Conservation (phyloP, 2,113 vertebrate species). For the Ictidomys tridecemlineatus region DNA sequence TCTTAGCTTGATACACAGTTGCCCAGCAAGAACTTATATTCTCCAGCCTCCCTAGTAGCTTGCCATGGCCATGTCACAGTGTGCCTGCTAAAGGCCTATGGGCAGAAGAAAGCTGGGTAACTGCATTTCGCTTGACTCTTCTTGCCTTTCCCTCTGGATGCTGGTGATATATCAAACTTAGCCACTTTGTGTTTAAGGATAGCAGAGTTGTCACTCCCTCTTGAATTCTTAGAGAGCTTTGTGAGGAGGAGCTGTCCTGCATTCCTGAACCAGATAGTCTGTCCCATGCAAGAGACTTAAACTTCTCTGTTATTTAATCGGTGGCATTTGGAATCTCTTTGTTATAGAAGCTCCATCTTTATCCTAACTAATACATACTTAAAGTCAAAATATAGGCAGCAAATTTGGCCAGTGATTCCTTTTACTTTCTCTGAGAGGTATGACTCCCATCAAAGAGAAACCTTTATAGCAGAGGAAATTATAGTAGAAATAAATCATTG, state of each 20-base stretch:
- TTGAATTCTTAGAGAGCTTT: neutral
- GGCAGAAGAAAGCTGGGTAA: neutral
- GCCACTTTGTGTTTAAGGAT: neutral
- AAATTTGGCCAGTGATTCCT: neutral
- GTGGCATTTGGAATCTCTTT: neutral
- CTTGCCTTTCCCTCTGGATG: neutral
- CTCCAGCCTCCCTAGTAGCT: neutral
- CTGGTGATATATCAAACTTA: neutral
- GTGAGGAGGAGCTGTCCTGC: neutral
- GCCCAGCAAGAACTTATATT: neutral
- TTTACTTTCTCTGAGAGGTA: constrained; percentile 17
- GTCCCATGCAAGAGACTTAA: neutral
- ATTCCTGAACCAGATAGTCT: neutral
- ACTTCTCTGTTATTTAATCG: neutral
- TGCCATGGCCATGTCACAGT: neutral
- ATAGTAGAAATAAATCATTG: neutral
- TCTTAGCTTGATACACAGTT: neutral
- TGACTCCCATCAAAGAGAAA: neutral
- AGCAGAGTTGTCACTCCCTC: neutral
- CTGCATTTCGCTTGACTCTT: neutral
- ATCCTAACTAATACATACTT: neutral
- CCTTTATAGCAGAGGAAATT: neutral
- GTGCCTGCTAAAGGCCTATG: neutral
- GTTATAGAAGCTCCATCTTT: neutral
- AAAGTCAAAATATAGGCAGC: neutral